Evolutionary conservation across 2,797 vertebrate species (phyloP).

Genomic region (Carcharodon carcharias): DNA sequence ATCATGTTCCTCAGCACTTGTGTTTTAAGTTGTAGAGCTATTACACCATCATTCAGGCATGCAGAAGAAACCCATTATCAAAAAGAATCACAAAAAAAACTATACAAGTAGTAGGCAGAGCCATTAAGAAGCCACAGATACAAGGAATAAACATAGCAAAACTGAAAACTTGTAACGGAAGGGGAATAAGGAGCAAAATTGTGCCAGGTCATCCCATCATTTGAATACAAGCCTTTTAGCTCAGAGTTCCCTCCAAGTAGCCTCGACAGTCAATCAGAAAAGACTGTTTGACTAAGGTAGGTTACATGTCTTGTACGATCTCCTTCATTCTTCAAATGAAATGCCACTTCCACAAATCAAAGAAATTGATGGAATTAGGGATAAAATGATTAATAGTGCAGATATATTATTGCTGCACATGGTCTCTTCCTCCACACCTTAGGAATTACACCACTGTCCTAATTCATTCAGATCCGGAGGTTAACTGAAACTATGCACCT

Average conservation of each 20-base stretch:
- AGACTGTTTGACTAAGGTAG: neutral
- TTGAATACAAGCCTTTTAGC: neutral
- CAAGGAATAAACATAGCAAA: no score
- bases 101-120: neutral
- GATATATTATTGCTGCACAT: neutral
- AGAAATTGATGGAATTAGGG: neutral
- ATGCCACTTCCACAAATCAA: neutral
- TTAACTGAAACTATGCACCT: neutral
- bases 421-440: neutral
- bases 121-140: neutral
- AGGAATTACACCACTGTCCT: neutral
- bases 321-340: neutral
- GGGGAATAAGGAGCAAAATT: neutral
- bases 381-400: neutral
- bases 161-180: neutral
- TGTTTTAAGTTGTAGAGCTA: neutral
- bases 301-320: neutral
- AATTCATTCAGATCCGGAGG: neutral
- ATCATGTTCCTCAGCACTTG: neutral
- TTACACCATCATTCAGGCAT: neutral
- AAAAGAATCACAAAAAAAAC: neutral
- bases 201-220: neutral
- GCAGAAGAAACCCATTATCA: neutral
- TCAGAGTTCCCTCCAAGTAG: neutral
- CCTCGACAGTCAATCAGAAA: neutral